Percentiles rank a stretch among this genome's conserved stretches.
These are phyloP conservation scores for Oikopleura albicans DNA, from an alignment of 23 tunicate species.

Conservation along the genomic window DNA sequence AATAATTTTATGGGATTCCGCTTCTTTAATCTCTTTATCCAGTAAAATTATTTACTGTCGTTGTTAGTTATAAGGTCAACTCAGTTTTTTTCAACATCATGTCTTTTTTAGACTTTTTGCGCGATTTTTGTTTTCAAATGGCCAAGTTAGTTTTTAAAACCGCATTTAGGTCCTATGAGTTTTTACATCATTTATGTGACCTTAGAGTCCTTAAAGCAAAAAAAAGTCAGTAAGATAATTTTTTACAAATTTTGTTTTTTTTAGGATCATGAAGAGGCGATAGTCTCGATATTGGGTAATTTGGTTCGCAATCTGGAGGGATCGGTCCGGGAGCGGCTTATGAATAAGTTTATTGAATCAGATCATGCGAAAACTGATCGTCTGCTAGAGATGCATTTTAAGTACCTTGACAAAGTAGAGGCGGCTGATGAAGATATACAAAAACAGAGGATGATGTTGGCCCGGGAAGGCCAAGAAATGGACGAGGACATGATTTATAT, in stretches of 20 bases:
- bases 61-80: no score
- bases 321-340: slow-evolving; percentile 39
- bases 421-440: slow-evolving; percentile 48
- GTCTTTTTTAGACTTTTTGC: no score
- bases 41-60: no score
- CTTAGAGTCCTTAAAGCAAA: no score
- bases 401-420: slow-evolving; percentile 43
- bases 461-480: slow-evolving; percentile 32
- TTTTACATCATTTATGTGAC: no score
- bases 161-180: no score
- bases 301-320: slow-evolving; percentile 66
- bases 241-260: no score
- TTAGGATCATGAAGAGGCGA: background rate
- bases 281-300: slow-evolving; percentile 47
- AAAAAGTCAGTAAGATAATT: no score
- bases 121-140: no score
- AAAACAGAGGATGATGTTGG: slow-evolving; percentile 26
- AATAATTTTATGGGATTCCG: slow-evolving; percentile 30
- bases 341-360: slow-evolving; percentile 50
- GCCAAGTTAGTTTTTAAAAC: no score
- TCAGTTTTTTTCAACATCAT: no score
- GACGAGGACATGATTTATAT: slow-evolving; percentile 54
- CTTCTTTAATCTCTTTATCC: no score
- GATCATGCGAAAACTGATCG: slow-evolving; percentile 79
- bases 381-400: slow-evolving; percentile 62